Percentiles rank a stretch among this genome's conserved stretches.
Conservation (phyloP, 2,888 invertebrate genomes). For the Pterobdella sp. region DNA sequence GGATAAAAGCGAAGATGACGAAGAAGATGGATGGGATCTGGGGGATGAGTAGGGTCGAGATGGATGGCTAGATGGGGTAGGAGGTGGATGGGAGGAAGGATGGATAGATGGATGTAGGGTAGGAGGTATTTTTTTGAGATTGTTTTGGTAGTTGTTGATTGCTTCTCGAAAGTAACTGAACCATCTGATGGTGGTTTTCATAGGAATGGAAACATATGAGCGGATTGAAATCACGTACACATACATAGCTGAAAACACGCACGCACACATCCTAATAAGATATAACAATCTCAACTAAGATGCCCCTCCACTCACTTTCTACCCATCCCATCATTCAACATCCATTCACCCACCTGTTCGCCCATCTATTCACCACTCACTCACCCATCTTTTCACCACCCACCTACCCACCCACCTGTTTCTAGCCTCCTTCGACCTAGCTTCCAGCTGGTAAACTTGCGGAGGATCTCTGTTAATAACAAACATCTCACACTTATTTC, state of each 20-base stretch:
- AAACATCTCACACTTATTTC: constrained; percentile 72
- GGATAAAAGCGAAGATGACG: not conserved
- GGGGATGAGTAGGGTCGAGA: constrained; percentile 5
- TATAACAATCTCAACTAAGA: not conserved
- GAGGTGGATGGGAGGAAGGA: not conserved
- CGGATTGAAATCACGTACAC: too few species aligned
- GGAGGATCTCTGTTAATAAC: constrained; percentile 63
- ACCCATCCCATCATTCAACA: not conserved
- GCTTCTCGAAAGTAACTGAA: constrained; percentile 20
- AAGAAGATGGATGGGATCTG: constrained; percentile 1
- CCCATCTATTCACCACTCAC: not conserved
- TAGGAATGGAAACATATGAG: too few species aligned
- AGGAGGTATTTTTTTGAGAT: not conserved
- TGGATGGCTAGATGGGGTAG: not conserved
- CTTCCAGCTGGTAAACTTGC: constrained; percentile 76
- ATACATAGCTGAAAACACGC: too few species aligned
- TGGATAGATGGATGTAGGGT: not conserved
- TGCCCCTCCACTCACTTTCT: not conserved
- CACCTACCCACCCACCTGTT: constrained; percentile 59
- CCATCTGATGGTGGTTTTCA: constrained; percentile 20
- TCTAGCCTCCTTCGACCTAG: constrained; percentile 68
- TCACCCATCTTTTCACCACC: not conserved
- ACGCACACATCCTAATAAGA: not conserved
- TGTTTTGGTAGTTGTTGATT: constrained; percentile 14
- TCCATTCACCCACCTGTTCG: not conserved